phyloP scores from a whole-genome alignment of 2,888 invertebrate genomes.

The Brachyptera risi region DNA sequence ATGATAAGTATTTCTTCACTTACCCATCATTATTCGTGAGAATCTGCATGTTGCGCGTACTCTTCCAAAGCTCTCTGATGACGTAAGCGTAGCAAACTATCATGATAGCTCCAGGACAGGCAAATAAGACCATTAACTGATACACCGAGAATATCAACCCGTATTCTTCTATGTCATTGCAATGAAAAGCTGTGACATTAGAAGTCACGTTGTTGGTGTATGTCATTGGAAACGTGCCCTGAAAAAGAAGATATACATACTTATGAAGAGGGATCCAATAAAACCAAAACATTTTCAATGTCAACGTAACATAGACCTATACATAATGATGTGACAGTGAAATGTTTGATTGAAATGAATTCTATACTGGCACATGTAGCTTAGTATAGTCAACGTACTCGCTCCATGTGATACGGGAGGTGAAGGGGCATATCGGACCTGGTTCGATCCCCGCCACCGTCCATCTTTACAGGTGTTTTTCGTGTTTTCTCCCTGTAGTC shows the following conservation, averaged over 20 bases:
- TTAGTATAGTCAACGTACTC: too few relatives aligned
- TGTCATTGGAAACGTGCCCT: conserved; percentile 38
- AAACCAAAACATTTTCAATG: too few relatives aligned
- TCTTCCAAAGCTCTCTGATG: conserved; percentile 44
- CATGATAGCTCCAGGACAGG: conserved; percentile 43
- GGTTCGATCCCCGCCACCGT: too few relatives aligned
- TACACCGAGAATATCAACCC: conserved; percentile 40
- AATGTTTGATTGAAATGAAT: too few relatives aligned
- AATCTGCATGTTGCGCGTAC: conserved; percentile 42
- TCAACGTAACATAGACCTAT: not conserved
- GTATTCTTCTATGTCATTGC: conserved; percentile 37
- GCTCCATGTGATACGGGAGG: too few relatives aligned
- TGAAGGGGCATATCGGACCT: too few relatives aligned
- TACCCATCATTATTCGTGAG: conserved; percentile 40
- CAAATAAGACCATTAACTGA: conserved; percentile 42
- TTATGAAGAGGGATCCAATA: too few relatives aligned
- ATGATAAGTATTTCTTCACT: too few relatives aligned
- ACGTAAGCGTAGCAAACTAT: conserved; percentile 44
- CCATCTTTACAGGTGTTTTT: too few relatives aligned
- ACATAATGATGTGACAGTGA: too few relatives aligned
- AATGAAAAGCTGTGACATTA: conserved; percentile 42
- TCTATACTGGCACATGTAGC: too few relatives aligned
- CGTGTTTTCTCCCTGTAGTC: too few relatives aligned
- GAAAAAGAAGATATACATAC: conserved; percentile 25
- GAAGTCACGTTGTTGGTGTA: conserved; percentile 41